Percentiles rank a stretch among this genome's conserved stretches.
Evolutionary conservation across 2,113 vertebrate species (phyloP).

Genomic region (Melospiza melodia): DNA sequence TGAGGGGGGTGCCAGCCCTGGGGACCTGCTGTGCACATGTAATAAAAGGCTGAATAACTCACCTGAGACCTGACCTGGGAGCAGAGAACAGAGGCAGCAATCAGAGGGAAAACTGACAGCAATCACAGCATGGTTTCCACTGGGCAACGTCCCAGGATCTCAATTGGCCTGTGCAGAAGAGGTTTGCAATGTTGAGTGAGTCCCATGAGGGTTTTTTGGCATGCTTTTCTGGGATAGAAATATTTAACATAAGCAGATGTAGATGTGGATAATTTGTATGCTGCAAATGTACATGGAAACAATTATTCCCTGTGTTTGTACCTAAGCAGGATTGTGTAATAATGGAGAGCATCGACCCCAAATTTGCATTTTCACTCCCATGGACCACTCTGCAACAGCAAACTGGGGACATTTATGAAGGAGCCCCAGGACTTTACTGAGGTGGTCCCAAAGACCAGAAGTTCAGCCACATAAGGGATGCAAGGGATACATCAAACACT

Average conservation of each 20-base stretch:
- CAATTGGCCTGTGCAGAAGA: not conserved
- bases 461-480: fast-evolving
- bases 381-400: not conserved
- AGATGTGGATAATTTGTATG: not conserved
- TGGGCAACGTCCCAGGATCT: not conserved
- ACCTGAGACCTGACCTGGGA: not conserved
- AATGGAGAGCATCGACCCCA: fast-evolving
- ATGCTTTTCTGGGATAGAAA: not conserved
- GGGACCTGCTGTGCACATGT: fast-evolving
- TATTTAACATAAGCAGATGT: not conserved
- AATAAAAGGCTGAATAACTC: not conserved
- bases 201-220: fast-evolving
- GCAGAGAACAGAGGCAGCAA: not conserved
- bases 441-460: not conserved
- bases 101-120: not conserved
- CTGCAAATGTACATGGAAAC: not conserved
- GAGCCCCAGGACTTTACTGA: not conserved
- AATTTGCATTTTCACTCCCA: not conserved
- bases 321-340: not conserved
- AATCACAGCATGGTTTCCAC: fast-evolving
- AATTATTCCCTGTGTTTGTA: fast-evolving
- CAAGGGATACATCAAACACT: fast-evolving
- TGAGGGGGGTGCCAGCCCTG: not conserved
- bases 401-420: not conserved
- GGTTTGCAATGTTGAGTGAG: not conserved